phyloP scores from a whole-genome alignment of 2,797 vertebrate genomes.

The Pseudochaenichthys georgianus region DNA sequence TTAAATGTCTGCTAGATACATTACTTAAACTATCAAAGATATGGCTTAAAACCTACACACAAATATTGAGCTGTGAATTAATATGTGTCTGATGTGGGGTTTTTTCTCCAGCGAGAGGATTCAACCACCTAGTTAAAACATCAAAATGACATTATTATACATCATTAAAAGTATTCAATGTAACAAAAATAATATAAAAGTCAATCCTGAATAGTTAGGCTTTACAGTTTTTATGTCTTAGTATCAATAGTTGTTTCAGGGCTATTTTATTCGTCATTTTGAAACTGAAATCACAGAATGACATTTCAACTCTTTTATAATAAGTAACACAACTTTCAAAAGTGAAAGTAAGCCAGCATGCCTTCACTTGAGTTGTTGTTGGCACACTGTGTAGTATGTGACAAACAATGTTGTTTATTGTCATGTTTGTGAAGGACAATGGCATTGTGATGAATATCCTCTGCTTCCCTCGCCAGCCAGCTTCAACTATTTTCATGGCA shows the following conservation, averaged over 20 bases:
- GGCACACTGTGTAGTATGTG: background rate
- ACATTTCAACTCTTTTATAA: background rate
- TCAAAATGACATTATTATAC: background rate
- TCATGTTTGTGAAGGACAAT: background rate
- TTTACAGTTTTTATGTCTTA: too few relatives aligned
- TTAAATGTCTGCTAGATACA: background rate
- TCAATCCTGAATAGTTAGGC: background rate
- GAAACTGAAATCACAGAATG: background rate
- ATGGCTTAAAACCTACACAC: background rate
- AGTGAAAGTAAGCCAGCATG: background rate
- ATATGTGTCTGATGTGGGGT: background rate
- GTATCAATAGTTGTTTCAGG: too few relatives aligned
- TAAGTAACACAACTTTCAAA: background rate
- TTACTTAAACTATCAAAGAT: background rate
- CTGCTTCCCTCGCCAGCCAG: conserved; percentile 13
- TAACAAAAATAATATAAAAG: background rate
- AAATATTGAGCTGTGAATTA: background rate
- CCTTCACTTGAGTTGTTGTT: background rate
- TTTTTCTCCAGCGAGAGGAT: background rate
- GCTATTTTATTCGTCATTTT: too few relatives aligned
- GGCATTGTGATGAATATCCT: background rate
- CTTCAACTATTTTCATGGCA: conserved; percentile 67
- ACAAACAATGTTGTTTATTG: background rate
- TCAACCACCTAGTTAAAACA: background rate
- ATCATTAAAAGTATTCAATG: background rate